Evolutionary conservation across 2,888 invertebrate species (phyloP).

Genomic region (Druceiella hillmani): DNA sequence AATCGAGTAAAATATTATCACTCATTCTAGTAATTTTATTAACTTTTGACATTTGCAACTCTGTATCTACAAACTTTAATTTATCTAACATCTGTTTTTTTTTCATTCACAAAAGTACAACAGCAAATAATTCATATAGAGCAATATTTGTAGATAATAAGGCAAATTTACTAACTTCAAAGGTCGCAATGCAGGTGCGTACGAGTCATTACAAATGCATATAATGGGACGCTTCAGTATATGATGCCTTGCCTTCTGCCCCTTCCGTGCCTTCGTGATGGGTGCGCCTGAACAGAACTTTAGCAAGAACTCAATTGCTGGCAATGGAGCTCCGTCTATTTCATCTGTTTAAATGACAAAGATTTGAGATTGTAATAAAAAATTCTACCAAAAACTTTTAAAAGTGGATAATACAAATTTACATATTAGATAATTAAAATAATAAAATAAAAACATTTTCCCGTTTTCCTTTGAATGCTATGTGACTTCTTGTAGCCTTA

Average conservation of each 20-base stretch:
- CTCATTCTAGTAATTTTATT: too few species aligned
- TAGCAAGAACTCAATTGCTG: slow-evolving; percentile 81
- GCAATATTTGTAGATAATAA: background rate
- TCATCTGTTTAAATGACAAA: too few species aligned
- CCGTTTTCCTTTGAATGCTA: too few species aligned
- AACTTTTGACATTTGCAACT: slow-evolving; percentile 3
- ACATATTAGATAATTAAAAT: too few species aligned
- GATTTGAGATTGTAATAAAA: too few species aligned
- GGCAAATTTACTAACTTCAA: slow-evolving; percentile 56
- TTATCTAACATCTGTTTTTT: background rate
- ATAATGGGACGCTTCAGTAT: slow-evolving; percentile 83
- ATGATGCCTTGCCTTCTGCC: slow-evolving; percentile 51
- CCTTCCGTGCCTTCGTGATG: slow-evolving; percentile 37
- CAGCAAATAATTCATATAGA: too few species aligned
- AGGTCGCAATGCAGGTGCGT: slow-evolving; percentile 78
- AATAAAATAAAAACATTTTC: too few species aligned
- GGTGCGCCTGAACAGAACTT: slow-evolving; percentile 67
- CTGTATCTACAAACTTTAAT: slow-evolving; percentile 2
- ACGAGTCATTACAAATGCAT: slow-evolving; percentile 96
- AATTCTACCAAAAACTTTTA: too few species aligned
- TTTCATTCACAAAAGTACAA: too few species aligned
- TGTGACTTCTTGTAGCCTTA: too few species aligned
- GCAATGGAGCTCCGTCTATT: slow-evolving; percentile 91
- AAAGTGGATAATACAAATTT: too few species aligned
- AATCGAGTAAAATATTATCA: too few species aligned